A percentile compares a stretch with the other conserved stretches of the same genome.
Evolutionary conservation across 2,113 vertebrate genomes (phyloP).

Genomic region (Rhynchomys soricoides): DNA sequence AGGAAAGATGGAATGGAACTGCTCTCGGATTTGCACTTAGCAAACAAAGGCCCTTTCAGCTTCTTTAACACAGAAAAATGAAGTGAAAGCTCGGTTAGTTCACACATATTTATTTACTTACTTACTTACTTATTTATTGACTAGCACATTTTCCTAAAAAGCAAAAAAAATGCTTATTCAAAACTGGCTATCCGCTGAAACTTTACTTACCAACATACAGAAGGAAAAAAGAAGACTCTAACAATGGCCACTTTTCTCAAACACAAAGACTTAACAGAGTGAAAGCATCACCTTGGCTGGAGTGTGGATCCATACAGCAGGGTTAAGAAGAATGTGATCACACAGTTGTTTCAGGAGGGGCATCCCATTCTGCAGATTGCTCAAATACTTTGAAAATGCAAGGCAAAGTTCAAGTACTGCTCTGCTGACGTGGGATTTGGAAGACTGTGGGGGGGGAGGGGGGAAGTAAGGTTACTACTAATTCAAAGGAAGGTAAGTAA

Average conservation of each 20-base stretch:
- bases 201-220: not conserved
- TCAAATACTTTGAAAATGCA: conserved; percentile 97
- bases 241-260: not conserved
- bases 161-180: not conserved
- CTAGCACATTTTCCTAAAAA: conserved; percentile 44
- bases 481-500: conserved; percentile 38
- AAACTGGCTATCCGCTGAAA: conserved; percentile 24
- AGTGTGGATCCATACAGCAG: conserved; percentile 98
- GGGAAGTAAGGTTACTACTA: conserved; percentile 33
- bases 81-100: not conserved
- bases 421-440: conserved; percentile 95
- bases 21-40: conserved; percentile 8
- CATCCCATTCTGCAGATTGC: conserved; percentile 94
- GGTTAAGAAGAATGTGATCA: conserved; percentile 98
- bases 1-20: conserved; percentile 17
- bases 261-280: not conserved
- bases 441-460: conserved; percentile 90
- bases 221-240: conserved; percentile 42
- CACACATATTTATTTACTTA: too few species aligned
- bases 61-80: conserved; percentile 10
- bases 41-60: conserved; percentile 43
- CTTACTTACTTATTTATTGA: too few species aligned
- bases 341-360: conserved; percentile 97
- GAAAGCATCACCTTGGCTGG: conserved; percentile 92
- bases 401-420: conserved; percentile 95